Percentiles rank a stretch among this genome's conserved stretches.
Evolutionary conservation across 1,140 invertebrate genomes (phyloP).

Genomic region (Drosophila tropicalis): DNA sequence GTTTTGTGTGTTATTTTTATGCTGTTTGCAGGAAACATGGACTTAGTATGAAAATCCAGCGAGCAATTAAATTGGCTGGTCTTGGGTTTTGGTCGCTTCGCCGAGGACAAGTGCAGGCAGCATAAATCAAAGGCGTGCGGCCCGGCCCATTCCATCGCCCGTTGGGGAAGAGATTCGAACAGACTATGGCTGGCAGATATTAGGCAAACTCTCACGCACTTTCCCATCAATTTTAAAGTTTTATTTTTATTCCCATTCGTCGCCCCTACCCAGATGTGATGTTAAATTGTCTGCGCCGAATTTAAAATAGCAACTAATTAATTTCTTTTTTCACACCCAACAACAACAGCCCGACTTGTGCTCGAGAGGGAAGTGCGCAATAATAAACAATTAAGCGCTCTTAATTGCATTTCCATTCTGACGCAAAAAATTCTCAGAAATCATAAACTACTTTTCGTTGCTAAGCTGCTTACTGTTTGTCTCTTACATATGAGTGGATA

Average conservation of each 20-base stretch:
- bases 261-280: conserved; percentile 24
- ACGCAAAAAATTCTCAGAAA: conserved; percentile 42
- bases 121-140: conserved; percentile 68
- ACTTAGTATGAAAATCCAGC: conserved; percentile 74
- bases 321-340: conserved; percentile 71
- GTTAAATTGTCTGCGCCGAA: conserved; percentile 74
- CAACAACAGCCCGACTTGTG: neutral
- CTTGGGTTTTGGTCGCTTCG: neutral
- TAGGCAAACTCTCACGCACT: conserved; percentile 47
- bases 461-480: conserved; percentile 46
- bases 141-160: conserved; percentile 13
- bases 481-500: neutral
- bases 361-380: conserved; percentile 62
- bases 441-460: conserved; percentile 42
- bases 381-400: conserved; percentile 76
- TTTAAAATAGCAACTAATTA: conserved; percentile 79
- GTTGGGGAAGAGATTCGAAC: neutral
- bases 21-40: conserved; percentile 69
- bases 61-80: conserved; percentile 72
- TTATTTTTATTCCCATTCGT: conserved; percentile 54
- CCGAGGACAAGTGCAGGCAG: conserved; percentile 58
- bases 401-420: conserved; percentile 63
- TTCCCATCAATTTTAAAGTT: conserved; percentile 2
- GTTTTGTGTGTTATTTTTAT: conserved; percentile 49
- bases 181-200: conserved; percentile 26